Conservation (phyloP, 2,113 vertebrate genomes). For the Ictidomys tridecemlineatus region DNA sequence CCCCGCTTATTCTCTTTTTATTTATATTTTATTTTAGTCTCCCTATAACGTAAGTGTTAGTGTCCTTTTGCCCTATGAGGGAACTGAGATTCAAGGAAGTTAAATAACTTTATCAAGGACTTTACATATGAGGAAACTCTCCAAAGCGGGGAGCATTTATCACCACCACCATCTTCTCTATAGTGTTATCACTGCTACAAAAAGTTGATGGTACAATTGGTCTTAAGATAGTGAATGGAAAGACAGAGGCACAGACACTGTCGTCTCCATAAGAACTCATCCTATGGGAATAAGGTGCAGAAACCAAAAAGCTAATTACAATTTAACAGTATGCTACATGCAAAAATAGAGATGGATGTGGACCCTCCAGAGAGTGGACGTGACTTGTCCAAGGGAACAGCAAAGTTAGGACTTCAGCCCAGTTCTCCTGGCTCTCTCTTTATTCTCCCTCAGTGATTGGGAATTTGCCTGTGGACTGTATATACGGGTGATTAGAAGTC, state of each 20-base stretch:
- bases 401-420: not conserved
- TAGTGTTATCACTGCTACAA: not conserved
- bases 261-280: not conserved
- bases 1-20: too few relatives aligned
- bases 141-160: not conserved
- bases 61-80: not conserved
- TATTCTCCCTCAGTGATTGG: not conserved
- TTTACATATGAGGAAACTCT: not conserved
- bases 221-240: not conserved
- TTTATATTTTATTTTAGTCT: constrained; percentile 15
- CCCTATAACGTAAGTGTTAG: not conserved
- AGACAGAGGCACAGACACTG: not conserved
- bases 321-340: not conserved
- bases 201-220: not conserved
- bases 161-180: not conserved
- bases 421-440: not conserved
- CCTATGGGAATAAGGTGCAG: not conserved
- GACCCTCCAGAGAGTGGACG: not conserved
- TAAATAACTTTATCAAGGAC: constrained; percentile 32
- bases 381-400: constrained; percentile 2
- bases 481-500: not conserved
- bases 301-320: not conserved
- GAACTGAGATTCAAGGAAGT: constrained; percentile 21
- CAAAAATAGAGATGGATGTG: not conserved
- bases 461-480: constrained; percentile 10